Evolutionary conservation across 1,140 invertebrate species (phyloP), one percentile per base, ranked within the genome.

Genomic region (Trypoxylus dichotomus): DNA sequence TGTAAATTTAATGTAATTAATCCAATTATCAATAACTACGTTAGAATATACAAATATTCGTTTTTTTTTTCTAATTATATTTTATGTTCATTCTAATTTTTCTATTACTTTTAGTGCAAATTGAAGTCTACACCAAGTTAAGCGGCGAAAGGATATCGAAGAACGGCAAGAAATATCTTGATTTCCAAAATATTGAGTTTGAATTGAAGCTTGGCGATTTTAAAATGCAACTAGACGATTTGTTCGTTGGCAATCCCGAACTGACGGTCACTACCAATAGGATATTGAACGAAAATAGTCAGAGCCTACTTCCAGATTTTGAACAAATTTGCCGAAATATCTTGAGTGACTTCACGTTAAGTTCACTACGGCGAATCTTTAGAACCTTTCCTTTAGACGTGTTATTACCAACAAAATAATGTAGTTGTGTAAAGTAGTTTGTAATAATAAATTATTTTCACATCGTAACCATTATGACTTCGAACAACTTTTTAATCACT

Each of bases 91-190:
- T n/a, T 21, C 13, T 71, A 71, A 71, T 71, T 21, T 71, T 21
- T 71, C 24, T 74, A 74, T 41, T 74, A n/a, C n/a, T 74, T 74
- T 37, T 41, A 74, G 72, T 29, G n/a, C 72, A 42, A 37, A 74
- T 74, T 42, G n/a, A 74, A 25, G 11, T 32, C 11, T 41, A 41
- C 15, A 15, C 10, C 29, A 74, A 74, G 10, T 29, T 74, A 25
- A 43, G 19, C 8, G 72, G 72, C 2, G 15, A 74, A 42, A 41
- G 37, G 32, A 19, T 74, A 7, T 15, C 19, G 1, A 74, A 41
- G 32, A 37, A 74, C 41, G 41, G 41, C 3, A 74, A 74, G n/a
- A 29, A 74, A 21, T 74, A 74, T n/a, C 8, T 74, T 3, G 41
- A 74, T 24, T 74, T 74, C 41, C 19, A 74, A 41, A 42, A n/a